Percentiles rank a stretch among this genome's conserved stretches.
Evolutionary conservation across 2,797 vertebrate species (phyloP).

Genomic region (Anomalospiza imberbis): DNA sequence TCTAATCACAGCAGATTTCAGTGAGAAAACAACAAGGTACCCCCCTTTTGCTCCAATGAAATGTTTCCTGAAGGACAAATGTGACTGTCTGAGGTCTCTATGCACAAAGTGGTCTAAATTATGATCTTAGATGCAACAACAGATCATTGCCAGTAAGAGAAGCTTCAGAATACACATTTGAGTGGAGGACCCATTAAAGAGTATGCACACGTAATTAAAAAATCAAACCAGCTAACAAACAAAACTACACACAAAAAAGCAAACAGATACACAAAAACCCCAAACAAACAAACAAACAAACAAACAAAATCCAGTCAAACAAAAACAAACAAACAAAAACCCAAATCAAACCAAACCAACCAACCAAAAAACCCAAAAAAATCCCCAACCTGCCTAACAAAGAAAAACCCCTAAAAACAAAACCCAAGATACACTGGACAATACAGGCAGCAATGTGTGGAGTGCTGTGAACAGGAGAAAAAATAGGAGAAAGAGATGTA

Average conservation of each 20-base stretch:
- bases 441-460: neutral
- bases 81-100: neutral
- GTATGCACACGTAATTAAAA: neutral
- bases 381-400: too few relatives aligned
- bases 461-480: neutral
- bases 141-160: neutral
- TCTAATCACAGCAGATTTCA: neutral
- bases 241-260: neutral
- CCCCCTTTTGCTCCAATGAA: neutral
- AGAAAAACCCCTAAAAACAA: neutral
- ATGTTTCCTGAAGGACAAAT: neutral
- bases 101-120: neutral
- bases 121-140: neutral
- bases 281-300: neutral
- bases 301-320: neutral
- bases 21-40: neutral
- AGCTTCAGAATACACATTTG: neutral
- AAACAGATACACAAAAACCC: neutral
- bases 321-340: neutral
- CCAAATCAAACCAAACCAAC: neutral
- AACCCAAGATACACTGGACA: neutral
- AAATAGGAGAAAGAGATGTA: neutral
- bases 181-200: neutral
- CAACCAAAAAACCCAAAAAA: neutral
- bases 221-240: neutral